Evolutionary conservation across 2,113 vertebrate species (phyloP), one percentile per base, ranked within the genome.

Genomic region (Diadophis punctatus): DNA sequence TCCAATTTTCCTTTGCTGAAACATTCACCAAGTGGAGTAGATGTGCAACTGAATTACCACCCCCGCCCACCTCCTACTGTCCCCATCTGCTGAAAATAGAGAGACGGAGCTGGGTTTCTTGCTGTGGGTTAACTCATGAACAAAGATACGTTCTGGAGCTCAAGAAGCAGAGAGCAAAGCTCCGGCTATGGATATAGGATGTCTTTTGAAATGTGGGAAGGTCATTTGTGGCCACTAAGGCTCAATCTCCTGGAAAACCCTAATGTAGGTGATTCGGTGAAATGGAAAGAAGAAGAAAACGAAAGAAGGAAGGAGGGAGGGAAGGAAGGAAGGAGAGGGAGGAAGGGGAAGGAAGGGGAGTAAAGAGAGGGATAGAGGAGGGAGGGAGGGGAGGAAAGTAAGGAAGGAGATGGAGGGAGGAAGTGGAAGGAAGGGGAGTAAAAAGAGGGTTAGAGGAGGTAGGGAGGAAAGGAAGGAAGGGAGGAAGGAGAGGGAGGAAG

Each of bases 1-100:
- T 39, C 90, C 39, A 53, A 89, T 86, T 30, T 56, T 90, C 60
- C 30, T 51, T 90, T 58, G 84, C 91, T 84, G 87, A 56, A 93
- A 53, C 39, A 51, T 34, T 68, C 53, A 39, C 51, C 20, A 46
- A 56, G 16, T 22, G 60, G 46, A 48, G 53, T 22, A 18, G 30
- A 14, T 8, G 52, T 20, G 11, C 23, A 22, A 20, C 34, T 49
- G 34, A 58, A 22, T 23, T 34, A 48, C 80, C 52, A 8, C 30
- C n/a, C 56, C 0, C n/a, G n/a, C 8, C 18, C 25, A 14, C 52
- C 30, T 52, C 90, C 51, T 1, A 27, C 2, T 48, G 20, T 87
- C 90, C 87, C 2, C 18, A 52, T 14, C 22, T 90, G 88, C 87
- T 18, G 20, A 58, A 27, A 49, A 22, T 4, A 14, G 10, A 34